phyloP scores from a whole-genome alignment of 1,140 invertebrate species.

The Pomacea maculata region DNA sequence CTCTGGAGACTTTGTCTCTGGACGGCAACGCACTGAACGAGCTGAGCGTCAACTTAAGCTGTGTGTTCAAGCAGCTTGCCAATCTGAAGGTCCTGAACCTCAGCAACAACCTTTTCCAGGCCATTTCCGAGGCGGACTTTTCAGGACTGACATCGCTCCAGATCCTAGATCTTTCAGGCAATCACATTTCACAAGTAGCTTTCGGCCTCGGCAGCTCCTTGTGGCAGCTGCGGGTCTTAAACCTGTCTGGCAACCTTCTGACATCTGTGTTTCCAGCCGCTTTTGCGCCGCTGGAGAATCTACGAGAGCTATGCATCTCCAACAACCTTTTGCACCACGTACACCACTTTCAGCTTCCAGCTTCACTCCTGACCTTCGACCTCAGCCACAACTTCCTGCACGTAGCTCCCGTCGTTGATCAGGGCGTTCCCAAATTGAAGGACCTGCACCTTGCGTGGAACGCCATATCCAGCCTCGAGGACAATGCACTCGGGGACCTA shows the following conservation, averaged over 20 bases:
- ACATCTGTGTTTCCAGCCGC: background rate
- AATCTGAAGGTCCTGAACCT: slow-evolving; percentile 3
- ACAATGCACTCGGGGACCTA: background rate
- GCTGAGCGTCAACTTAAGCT: background rate
- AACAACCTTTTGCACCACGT: slow-evolving; percentile 5
- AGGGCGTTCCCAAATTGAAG: background rate
- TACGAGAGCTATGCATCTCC: slow-evolving; percentile 1
- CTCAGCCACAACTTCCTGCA: slow-evolving; percentile 6
- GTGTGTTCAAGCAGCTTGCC: background rate
- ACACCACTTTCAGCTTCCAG: background rate
- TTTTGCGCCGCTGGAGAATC: background rate
- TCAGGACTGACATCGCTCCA: slow-evolving; percentile 4
- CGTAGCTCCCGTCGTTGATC: background rate
- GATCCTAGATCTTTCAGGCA: slow-evolving; percentile 8
- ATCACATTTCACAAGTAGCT: background rate
- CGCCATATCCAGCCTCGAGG: background rate
- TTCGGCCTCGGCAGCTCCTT: background rate
- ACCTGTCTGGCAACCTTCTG: slow-evolving; percentile 13
- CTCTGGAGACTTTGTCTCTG: background rate
- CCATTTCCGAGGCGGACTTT: background rate
- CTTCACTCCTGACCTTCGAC: slow-evolving; percentile 5
- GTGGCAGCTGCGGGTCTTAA: background rate
- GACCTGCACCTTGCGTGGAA: background rate
- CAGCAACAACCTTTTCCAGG: background rate
- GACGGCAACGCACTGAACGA: slow-evolving; percentile 2